Conservation (phyloP, 2,888 invertebrate species). For the Nomada flava region DNA sequence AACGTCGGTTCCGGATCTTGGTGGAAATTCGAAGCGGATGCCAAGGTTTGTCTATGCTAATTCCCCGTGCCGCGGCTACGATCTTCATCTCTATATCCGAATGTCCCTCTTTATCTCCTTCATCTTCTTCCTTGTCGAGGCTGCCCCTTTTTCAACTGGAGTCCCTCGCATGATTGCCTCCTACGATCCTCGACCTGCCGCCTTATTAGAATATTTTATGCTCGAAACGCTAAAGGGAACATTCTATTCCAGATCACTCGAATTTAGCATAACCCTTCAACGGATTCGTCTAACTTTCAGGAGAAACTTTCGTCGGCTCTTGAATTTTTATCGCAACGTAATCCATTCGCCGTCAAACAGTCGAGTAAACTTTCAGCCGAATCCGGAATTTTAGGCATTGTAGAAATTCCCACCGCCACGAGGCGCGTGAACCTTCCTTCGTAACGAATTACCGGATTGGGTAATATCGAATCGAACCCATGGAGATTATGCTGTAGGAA, state of each 20-base stretch:
- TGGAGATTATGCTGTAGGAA: constrained; percentile 6
- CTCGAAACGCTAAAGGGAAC: constrained; percentile 48
- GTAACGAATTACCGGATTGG: constrained; percentile 23
- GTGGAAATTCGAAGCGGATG: constrained; percentile 66
- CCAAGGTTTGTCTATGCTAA: constrained; percentile 78
- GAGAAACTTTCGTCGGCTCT: constrained; percentile 10
- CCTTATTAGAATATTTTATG: constrained; percentile 72
- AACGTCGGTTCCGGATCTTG: constrained; percentile 56
- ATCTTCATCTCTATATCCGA: constrained; percentile 33
- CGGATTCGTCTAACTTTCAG: not conserved
- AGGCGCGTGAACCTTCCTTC: constrained; percentile 9
- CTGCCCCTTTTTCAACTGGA: constrained; percentile 21
- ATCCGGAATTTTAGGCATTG: constrained; percentile 9
- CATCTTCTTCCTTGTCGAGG: constrained; percentile 34
- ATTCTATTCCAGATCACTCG: constrained; percentile 13
- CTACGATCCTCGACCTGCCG: constrained; percentile 37
- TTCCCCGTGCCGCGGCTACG: constrained; percentile 45
- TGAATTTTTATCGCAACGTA: constrained; percentile 8
- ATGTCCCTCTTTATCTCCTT: constrained; percentile 34
- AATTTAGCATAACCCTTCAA: constrained; percentile 29
- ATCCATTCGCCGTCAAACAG: not conserved
- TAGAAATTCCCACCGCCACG: not conserved
- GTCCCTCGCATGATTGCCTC: constrained; percentile 31
- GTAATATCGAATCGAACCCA: not conserved
- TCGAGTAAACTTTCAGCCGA: constrained; percentile 18